Evolutionary conservation across 2,888 invertebrate genomes (phyloP), one percentile per base, ranked within the genome.

Genomic region (Agrotis exclamationis): DNA sequence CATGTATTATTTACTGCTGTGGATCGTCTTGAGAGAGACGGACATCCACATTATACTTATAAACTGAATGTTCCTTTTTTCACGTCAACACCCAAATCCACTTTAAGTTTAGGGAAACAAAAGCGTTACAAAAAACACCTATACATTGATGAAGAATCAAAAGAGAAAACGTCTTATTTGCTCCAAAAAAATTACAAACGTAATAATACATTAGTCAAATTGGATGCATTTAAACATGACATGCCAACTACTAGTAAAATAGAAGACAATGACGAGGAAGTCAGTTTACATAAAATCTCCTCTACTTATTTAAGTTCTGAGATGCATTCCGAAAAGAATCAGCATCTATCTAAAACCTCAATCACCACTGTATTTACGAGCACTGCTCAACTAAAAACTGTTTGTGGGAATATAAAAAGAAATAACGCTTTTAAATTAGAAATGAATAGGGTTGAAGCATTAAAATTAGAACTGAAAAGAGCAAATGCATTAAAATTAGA

Each of bases 1-100:
- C 47, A 62, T 45, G 39, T 82, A 51, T 54, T 79, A 57, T 45
- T 44, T 2, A 60, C 22, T 63, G 59, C 83, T 33, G 33, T 62
- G 14, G 56, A 73, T 54, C 16, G 67, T 51, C 48, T 66, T 20
- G 65, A 63, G 33, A 71, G 3, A 24, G 47, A 63, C 2, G n/a
- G 54, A 47, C 28, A 63, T 22, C 11, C 24, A 20, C 44, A 63
- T 28, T 1, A 14, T 16, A 20, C 7, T 45, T 59, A 20, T 6
- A 51, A 54, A 57, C n/a, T 24, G n/a, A 63, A 58, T 70, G 11
- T 44, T 53, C 57, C 53, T 20, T 67, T 48, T 51, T 16, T 47
- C 44, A 39, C 48, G 3, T 57, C 63, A 83, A 57, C 54, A 5
- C 63, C 79, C 13, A 63, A 60, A 60, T 48, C 45, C 1, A 13